Evolutionary conservation across 1,140 invertebrate species (phyloP).

Genomic region (Chironomus striatipennis): DNA sequence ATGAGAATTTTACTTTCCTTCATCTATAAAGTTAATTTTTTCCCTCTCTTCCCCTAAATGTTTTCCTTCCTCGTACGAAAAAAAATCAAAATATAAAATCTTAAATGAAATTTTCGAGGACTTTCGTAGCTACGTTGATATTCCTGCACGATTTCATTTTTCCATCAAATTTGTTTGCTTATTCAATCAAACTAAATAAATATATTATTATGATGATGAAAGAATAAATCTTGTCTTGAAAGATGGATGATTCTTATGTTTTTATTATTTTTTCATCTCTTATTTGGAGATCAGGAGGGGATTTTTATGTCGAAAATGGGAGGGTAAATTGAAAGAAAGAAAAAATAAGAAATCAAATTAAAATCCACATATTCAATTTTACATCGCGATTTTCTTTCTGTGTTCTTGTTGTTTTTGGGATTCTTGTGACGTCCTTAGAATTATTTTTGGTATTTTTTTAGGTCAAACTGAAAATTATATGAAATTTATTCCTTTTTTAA

Average conservation of each 20-base stretch:
- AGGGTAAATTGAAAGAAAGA: too few species aligned
- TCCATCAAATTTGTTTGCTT: conserved; percentile 23
- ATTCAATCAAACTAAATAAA: conserved; percentile 23
- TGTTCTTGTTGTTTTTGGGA: too few species aligned
- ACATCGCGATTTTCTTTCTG: too few species aligned
- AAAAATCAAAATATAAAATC: not conserved
- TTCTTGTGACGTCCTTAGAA: too few species aligned
- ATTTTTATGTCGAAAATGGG: too few species aligned
- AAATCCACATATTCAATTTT: too few species aligned
- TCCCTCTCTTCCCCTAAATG: not conserved
- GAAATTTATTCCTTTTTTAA: too few species aligned
- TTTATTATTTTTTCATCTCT: not conserved
- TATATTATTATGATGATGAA: conserved; percentile 17
- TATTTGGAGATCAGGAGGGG: too few species aligned
- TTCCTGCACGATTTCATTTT: conserved; percentile 18
- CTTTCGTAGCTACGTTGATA: not conserved
- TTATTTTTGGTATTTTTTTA: too few species aligned
- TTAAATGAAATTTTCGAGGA: not conserved
- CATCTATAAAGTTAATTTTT: not conserved
- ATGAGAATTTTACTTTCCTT: too few species aligned
- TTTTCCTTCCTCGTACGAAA: not conserved
- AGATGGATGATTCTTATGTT: not conserved
- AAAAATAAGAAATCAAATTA: too few species aligned
- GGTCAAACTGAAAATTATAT: too few species aligned
- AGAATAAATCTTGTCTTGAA: conserved; percentile 12